A percentile compares a stretch with the other conserved stretches of the same genome.
Conservation (phyloP, 2,113 vertebrate species). For the Tor tambroides region DNA sequence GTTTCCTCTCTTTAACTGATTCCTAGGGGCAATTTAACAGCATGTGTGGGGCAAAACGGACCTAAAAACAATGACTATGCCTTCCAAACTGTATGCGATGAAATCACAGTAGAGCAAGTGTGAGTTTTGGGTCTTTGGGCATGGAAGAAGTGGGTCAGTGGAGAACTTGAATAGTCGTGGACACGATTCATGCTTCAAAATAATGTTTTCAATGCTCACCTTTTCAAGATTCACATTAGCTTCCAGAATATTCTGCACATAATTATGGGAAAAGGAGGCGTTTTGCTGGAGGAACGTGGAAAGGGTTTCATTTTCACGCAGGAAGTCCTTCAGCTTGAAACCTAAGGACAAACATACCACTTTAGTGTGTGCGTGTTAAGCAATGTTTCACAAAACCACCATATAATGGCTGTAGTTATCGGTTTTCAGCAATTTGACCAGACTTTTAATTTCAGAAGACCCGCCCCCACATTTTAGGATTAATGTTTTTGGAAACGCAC, state of each 20-base stretch:
- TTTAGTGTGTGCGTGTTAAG: constrained; percentile 33
- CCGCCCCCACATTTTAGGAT: constrained; percentile 39
- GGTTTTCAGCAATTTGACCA: constrained; percentile 40
- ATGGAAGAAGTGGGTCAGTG: neutral
- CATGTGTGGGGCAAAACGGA: neutral
- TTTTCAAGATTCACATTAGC: constrained; percentile 82
- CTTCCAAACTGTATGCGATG: neutral
- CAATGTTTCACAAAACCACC: constrained; percentile 9
- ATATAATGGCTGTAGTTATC: constrained; percentile 22
- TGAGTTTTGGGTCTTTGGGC: neutral
- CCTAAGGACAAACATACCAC: constrained; percentile 71
- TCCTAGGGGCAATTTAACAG: neutral
- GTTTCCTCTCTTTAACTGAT: constrained; percentile 12
- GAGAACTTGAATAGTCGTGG: neutral
- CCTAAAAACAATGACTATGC: neutral
- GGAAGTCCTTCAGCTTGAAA: constrained; percentile 88
- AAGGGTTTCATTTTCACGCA: constrained; percentile 87
- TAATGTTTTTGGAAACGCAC: constrained; percentile 47
- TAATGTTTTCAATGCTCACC: constrained; percentile 71
- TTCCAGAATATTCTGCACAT: constrained; percentile 76
- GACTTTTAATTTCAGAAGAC: constrained; percentile 22
- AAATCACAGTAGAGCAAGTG: neutral
- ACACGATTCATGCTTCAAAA: neutral
- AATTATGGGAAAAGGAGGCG: constrained; percentile 75
- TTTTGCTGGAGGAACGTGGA: constrained; percentile 84